Percentiles rank a stretch among this genome's conserved stretches.
Evolutionary conservation across 2,888 invertebrate species (phyloP).

Genomic region (Octodonta nipae): DNA sequence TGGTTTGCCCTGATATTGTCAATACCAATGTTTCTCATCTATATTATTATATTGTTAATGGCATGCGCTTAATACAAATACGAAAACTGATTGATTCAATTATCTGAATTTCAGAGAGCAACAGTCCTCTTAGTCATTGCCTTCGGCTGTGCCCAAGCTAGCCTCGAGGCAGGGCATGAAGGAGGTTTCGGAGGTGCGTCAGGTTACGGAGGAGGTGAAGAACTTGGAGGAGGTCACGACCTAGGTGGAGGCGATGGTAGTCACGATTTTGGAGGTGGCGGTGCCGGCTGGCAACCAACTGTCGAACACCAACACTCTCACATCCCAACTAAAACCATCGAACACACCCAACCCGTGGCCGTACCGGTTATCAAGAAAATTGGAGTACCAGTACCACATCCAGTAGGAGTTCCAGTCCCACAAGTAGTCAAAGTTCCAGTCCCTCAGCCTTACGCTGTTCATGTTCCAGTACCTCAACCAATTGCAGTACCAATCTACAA

Average conservation of each 20-base stretch:
- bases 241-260: constrained; percentile 28
- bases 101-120: too few species aligned
- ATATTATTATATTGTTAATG: too few species aligned
- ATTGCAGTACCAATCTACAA: constrained; percentile 61
- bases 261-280: constrained; percentile 38
- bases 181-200: constrained; percentile 11
- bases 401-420: constrained; percentile 57
- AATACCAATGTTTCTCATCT: too few species aligned
- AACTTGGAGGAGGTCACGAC: constrained; percentile 33
- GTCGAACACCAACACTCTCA: constrained; percentile 40
- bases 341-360: constrained; percentile 55
- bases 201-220: constrained; percentile 11
- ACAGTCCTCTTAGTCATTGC: too few species aligned
- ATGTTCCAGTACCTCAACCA: constrained; percentile 56
- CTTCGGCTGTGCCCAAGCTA: too few species aligned
- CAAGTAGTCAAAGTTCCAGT: constrained; percentile 57
- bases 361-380: constrained; percentile 59
- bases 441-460: constrained; percentile 62
- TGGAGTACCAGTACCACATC: constrained; percentile 60
- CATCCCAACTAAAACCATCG: constrained; percentile 46
- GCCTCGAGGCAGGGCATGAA: too few species aligned
- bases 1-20: too few species aligned
- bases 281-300: constrained; percentile 33
- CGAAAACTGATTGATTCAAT: too few species aligned
- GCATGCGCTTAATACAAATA: too few species aligned